Evolutionary conservation across 2,797 vertebrate genomes (phyloP).

Genomic region (Diplodus sargus): DNA sequence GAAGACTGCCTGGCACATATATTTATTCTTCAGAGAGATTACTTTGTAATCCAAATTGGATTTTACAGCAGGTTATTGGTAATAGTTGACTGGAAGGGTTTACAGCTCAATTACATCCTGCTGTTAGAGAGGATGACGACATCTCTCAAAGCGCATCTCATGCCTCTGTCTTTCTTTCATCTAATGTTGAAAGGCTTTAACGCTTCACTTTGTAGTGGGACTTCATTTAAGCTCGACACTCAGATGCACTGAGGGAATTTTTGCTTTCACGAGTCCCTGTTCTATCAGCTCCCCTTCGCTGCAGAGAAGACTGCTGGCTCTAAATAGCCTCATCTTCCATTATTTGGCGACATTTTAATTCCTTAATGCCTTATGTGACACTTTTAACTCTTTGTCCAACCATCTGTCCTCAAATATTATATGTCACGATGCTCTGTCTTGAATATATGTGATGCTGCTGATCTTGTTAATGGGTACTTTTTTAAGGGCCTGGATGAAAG

Average conservation of each 20-base stretch:
- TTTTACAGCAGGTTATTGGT: conserved; percentile 31
- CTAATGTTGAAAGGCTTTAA: conserved; percentile 84
- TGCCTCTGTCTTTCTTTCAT: conserved; percentile 80
- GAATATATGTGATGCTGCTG: conserved; percentile 3
- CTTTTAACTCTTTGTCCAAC: conserved; percentile 13
- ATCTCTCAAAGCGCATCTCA: conserved; percentile 26
- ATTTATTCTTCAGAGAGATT: conserved; percentile 10
- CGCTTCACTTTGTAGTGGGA: conserved; percentile 84
- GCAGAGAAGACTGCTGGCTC: conserved; percentile 30
- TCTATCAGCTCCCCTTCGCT: conserved; percentile 38
- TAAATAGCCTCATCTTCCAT: conserved; percentile 35
- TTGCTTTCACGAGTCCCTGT: conserved; percentile 36
- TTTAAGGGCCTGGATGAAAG: conserved; percentile 40
- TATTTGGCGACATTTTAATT: conserved; percentile 42
- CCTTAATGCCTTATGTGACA: conserved; percentile 6
- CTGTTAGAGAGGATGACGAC: conserved; percentile 74
- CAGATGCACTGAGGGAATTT: conserved; percentile 77
- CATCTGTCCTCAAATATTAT: background rate
- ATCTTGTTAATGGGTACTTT: conserved; percentile 32
- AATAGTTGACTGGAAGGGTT: conserved; percentile 22
- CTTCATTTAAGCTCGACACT: conserved; percentile 83
- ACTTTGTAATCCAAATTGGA: conserved; percentile 14
- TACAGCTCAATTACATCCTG: conserved; percentile 40
- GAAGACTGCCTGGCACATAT: background rate
- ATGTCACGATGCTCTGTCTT: conserved; percentile 3